These are phyloP conservation scores for Drosophila gunungcola DNA, from an alignment of 1,140 invertebrate genomes.

Conservation along the genomic window DNA sequence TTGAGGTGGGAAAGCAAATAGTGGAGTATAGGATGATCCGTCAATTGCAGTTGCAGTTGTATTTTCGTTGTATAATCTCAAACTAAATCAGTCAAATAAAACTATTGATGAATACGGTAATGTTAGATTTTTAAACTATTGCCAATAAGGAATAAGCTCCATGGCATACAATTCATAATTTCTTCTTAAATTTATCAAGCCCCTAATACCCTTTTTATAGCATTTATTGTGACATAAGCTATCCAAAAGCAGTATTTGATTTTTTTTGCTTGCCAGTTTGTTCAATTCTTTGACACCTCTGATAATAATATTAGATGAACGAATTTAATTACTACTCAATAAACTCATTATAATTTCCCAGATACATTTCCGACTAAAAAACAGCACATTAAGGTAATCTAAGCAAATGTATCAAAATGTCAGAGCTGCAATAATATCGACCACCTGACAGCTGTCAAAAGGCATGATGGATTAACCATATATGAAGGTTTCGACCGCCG, in stretches of 20 bases:
- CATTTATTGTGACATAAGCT: too few species aligned
- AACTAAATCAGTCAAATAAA: neutral
- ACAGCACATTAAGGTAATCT: slow-evolving; percentile 33
- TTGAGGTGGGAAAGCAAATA: slow-evolving; percentile 5
- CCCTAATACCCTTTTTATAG: too few species aligned
- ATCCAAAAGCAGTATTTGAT: too few species aligned
- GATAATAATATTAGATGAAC: neutral
- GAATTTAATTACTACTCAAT: neutral
- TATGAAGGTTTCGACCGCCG: slow-evolving; percentile 12
- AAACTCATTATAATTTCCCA: neutral
- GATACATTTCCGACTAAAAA: slow-evolving; percentile 7
- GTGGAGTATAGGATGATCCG: slow-evolving; percentile 8
- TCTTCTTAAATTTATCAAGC: too few species aligned
- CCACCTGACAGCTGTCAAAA: slow-evolving; percentile 37
- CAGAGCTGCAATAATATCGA: slow-evolving; percentile 28
- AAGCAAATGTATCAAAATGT: slow-evolving; percentile 37
- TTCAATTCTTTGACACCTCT: neutral
- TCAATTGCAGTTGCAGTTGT: slow-evolving; percentile 19
- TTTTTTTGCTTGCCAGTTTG: neutral
- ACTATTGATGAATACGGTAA: too few species aligned
- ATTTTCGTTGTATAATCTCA: neutral
- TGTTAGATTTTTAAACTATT: too few species aligned
- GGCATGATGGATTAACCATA: slow-evolving; percentile 37
- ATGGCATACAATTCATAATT: too few species aligned
- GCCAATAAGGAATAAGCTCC: too few species aligned